Percentiles rank a stretch among this genome's conserved stretches.
phyloP scores from a whole-genome alignment of 2,888 invertebrate species.

The Galerucella nymphaeae region DNA sequence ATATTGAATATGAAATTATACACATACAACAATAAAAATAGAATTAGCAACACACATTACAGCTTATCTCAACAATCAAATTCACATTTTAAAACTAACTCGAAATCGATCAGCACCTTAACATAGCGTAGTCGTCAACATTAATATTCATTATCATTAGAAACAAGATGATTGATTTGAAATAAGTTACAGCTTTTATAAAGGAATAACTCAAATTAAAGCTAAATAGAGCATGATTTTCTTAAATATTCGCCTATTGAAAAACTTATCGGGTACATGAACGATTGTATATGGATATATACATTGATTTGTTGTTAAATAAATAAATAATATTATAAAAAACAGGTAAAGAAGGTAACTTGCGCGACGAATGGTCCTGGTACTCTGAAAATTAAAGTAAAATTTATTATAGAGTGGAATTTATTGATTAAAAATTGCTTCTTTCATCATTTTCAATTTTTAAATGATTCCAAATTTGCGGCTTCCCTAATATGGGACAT shows the following conservation, averaged over 20 bases:
- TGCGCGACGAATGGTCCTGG: neutral
- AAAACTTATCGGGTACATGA: neutral
- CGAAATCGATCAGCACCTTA: slow-evolving; percentile 16
- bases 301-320: slow-evolving; percentile 23
- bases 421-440: no score
- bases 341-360: slow-evolving; percentile 1
- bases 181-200: neutral
- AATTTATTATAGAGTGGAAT: no score
- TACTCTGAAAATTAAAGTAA: slow-evolving; percentile 15
- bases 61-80: slow-evolving; percentile 14
- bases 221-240: neutral
- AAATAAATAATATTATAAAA: slow-evolving; percentile 23
- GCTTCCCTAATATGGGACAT: no score
- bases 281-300: slow-evolving; percentile 18
- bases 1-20: slow-evolving; percentile 19
- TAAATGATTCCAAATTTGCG: no score
- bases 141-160: neutral
- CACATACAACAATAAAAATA: slow-evolving; percentile 21
- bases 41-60: slow-evolving; percentile 12
- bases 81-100: slow-evolving; percentile 10
- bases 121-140: slow-evolving; percentile 25
- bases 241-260: neutral
- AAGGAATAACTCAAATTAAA: no score
- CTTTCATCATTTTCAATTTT: no score
- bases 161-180: neutral